phyloP scores from a whole-genome alignment of 1,140 invertebrate genomes.

The Heliothis virescens region DNA sequence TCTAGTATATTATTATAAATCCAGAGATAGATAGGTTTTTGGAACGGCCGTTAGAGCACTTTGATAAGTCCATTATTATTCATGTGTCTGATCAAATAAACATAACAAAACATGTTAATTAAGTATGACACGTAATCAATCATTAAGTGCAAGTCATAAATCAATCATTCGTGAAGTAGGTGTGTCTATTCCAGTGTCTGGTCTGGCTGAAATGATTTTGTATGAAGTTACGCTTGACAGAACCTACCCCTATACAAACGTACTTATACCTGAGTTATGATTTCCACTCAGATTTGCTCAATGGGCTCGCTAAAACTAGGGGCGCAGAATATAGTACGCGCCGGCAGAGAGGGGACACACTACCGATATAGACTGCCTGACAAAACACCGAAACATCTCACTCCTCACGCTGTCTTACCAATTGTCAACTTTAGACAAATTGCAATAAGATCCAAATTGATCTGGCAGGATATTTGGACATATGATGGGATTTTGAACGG shows the following conservation, averaged over 20 bases:
- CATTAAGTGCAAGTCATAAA: no score
- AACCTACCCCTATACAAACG: not conserved
- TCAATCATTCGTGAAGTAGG: no score
- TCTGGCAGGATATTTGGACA: not conserved
- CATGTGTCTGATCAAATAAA: no score
- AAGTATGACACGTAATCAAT: no score
- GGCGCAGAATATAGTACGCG: slow-evolving; percentile 54
- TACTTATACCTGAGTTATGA: slow-evolving; percentile 34
- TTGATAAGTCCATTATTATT: no score
- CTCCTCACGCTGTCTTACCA: not conserved
- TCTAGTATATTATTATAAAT: no score
- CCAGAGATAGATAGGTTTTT: no score
- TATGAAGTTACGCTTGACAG: no score
- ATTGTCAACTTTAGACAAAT: slow-evolving; percentile 21
- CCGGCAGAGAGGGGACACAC: slow-evolving; percentile 40
- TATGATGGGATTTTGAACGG: slow-evolving; percentile 1
- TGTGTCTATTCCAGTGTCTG: no score
- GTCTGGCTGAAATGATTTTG: no score
- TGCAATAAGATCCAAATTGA: slow-evolving; percentile 12
- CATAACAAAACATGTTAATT: no score
- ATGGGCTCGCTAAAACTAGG: slow-evolving; percentile 53
- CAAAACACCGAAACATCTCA: slow-evolving; percentile 5
- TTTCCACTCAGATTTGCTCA: slow-evolving; percentile 51
- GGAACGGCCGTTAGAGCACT: no score
- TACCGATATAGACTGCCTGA: slow-evolving; percentile 55